phyloP scores from a whole-genome alignment of 2,113 vertebrate species.

The Cephalophus harveyi region DNA sequence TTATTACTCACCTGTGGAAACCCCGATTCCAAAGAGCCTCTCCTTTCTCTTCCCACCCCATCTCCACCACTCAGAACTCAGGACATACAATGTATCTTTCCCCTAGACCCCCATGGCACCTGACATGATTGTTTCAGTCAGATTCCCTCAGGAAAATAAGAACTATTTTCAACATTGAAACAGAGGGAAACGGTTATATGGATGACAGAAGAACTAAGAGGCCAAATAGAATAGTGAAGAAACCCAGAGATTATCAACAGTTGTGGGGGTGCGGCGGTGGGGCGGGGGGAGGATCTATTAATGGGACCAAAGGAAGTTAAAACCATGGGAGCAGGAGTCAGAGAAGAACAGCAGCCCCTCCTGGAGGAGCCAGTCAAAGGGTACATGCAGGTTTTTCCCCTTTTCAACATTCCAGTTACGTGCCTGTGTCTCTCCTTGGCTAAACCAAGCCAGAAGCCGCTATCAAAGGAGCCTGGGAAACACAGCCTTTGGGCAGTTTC shows the following conservation, averaged over 20 bases:
- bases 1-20: not conserved
- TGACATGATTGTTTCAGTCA: not conserved
- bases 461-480: not conserved
- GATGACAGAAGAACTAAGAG: not conserved
- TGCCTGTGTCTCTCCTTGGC: not conserved
- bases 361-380: not conserved
- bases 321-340: not conserved
- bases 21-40: not conserved
- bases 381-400: not conserved
- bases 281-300: not conserved
- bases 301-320: not conserved
- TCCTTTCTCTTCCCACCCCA: not conserved
- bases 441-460: not conserved
- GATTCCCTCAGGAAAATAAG: not conserved
- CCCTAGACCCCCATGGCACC: not conserved
- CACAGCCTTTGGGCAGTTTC: not conserved
- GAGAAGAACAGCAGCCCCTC: not conserved
- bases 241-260: not conserved
- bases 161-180: constrained; percentile 8
- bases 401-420: not conserved
- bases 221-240: not conserved
- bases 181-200: not conserved
- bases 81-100: not conserved
- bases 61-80: not conserved
- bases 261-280: fast-evolving